phyloP scores from a whole-genome alignment of 2,888 invertebrate species.

The Hyalella azteca region DNA sequence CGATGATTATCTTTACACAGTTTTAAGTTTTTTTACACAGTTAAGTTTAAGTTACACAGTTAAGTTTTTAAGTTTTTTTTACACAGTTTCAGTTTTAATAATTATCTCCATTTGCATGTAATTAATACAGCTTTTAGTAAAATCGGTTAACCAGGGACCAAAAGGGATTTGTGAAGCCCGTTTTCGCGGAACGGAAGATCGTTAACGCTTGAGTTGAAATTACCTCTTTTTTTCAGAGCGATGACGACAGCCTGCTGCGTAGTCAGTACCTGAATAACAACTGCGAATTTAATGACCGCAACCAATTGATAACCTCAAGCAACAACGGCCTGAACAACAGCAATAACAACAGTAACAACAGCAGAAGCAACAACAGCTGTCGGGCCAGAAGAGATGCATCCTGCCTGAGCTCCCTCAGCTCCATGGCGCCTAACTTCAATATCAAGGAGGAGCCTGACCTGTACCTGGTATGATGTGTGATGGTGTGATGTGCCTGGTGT shows the following conservation, averaged over 20 bases:
- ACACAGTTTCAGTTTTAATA: no score
- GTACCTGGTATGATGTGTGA: constrained; percentile 34
- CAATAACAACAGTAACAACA: not conserved
- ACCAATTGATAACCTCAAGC: not conserved
- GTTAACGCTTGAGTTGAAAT: no score
- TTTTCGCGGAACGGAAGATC: no score
- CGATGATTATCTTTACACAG: no score
- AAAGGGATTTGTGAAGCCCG: no score
- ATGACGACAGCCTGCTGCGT: not conserved
- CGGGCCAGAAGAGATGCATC: constrained; percentile 14
- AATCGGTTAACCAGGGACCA: no score
- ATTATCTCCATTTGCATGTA: no score
- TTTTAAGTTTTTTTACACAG: no score
- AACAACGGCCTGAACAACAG: not conserved
- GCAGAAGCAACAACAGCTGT: not conserved
- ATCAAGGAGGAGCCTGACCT: constrained; percentile 31
- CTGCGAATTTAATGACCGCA: constrained; percentile 19
- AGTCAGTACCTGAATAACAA: constrained; percentile 10
- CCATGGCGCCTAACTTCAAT: constrained; percentile 8
- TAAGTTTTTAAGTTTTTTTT: no score
- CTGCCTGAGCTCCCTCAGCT: constrained; percentile 13
- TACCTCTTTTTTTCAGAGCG: not conserved
- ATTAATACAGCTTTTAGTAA: no score
- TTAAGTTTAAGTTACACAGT: no score
- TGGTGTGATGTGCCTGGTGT: no score